Conservation (phyloP, 2,797 vertebrate genomes). For the Tauraco hartlaubi region DNA sequence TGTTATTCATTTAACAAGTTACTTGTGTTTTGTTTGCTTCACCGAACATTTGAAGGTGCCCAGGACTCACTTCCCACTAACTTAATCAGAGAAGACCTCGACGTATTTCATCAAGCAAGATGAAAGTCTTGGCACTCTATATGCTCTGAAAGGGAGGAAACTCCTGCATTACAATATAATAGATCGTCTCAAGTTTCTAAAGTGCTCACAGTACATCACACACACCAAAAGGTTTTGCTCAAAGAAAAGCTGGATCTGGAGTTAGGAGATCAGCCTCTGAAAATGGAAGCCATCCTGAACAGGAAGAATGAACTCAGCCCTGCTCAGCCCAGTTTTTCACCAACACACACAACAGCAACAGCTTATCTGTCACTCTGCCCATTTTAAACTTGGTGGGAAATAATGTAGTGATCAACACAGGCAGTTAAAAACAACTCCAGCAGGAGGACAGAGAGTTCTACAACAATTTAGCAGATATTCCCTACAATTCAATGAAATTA, state of each 20-base stretch:
- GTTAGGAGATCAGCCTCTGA: neutral
- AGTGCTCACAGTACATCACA: neutral
- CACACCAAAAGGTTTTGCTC: neutral
- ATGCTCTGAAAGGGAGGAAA: neutral
- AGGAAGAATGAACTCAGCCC: neutral
- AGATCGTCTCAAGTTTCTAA: neutral
- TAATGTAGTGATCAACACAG: neutral
- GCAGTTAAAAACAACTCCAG: neutral
- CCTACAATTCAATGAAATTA: neutral
- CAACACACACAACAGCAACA: neutral
- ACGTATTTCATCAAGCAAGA: neutral
- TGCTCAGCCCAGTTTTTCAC: neutral
- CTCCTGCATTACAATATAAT: neutral
- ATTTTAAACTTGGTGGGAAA: neutral
- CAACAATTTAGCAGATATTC: neutral
- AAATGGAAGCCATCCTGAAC: neutral
- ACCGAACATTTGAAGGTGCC: neutral
- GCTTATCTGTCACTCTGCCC: neutral
- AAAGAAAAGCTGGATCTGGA: neutral
- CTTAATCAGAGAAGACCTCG: neutral
- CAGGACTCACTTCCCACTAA: neutral
- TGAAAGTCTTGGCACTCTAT: neutral
- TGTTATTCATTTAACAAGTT: neutral
- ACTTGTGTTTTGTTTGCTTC: neutral
- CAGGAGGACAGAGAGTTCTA: neutral